phyloP scores from a whole-genome alignment of 2,797 vertebrate genomes.

The Diglossa cyanea region DNA sequence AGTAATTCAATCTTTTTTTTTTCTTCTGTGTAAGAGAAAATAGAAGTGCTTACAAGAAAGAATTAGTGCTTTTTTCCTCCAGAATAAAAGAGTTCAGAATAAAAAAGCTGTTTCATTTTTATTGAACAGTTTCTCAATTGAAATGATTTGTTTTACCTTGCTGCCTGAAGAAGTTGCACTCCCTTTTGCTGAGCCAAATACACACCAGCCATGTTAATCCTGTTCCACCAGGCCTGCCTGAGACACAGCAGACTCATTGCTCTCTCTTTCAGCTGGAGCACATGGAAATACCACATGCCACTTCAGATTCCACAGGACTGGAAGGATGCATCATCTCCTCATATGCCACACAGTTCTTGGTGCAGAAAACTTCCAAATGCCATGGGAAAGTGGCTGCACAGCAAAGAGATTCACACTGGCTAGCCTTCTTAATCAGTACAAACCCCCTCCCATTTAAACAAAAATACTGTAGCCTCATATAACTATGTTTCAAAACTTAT shows the following conservation, averaged over 20 bases:
- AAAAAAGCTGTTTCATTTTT: conserved; percentile 15
- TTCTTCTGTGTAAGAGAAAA: conserved; percentile 14
- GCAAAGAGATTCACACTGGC: not conserved
- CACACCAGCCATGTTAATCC: not conserved
- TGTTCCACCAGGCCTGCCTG: not conserved
- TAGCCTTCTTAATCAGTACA: not conserved
- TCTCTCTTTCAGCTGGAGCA: not conserved
- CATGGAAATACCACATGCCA: not conserved
- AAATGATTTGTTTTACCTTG: not conserved
- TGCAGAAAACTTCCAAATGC: not conserved
- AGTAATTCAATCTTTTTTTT: conserved; percentile 3
- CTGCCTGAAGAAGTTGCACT: not conserved
- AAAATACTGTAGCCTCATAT: not conserved
- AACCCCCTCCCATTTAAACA: not conserved
- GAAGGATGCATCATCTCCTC: not conserved
- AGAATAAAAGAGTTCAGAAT: not conserved
- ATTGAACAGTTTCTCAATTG: conserved; percentile 7
- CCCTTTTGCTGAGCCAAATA: not conserved
- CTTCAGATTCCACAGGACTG: not conserved
- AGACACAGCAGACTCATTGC: not conserved
- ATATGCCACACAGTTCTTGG: not conserved
- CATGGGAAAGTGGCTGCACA: not conserved
- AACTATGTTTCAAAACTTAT: not conserved
- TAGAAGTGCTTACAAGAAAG: conserved; percentile 15
- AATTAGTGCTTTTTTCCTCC: not conserved